Evolutionary conservation across 2,797 vertebrate species (phyloP).

Genomic region (Octomys mimax): DNA sequence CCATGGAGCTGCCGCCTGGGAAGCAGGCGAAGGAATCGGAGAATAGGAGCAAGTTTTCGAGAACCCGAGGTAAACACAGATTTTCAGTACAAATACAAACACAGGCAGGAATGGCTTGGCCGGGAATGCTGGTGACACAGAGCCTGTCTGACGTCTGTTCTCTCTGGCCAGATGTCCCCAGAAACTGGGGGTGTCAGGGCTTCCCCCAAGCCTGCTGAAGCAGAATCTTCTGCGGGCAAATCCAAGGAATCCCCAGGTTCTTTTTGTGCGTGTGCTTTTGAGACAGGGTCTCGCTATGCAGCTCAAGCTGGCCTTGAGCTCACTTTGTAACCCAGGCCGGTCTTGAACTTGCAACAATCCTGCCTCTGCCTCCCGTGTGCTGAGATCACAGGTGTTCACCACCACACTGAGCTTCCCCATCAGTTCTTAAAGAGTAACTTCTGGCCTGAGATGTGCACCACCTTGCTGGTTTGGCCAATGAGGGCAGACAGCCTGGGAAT

Average conservation of each 20-base stretch:
- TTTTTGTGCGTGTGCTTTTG: too few species aligned
- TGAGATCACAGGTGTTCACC: too few species aligned
- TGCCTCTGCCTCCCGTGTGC: too few species aligned
- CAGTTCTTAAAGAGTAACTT: not conserved
- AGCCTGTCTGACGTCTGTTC: not conserved
- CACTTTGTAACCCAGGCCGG: too few species aligned
- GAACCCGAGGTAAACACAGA: constrained; percentile 43
- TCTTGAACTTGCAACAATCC: too few species aligned
- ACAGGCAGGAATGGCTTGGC: not conserved
- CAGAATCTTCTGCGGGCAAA: not conserved
- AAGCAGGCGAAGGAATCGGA: constrained; percentile 55
- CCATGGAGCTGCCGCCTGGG: constrained; percentile 21
- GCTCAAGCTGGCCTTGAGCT: too few species aligned
- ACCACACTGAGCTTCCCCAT: too few species aligned
- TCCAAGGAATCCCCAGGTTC: not conserved
- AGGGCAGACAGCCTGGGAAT: not conserved
- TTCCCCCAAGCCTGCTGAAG: not conserved
- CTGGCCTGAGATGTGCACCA: not conserved
- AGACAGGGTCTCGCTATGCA: too few species aligned
- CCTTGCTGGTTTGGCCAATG: not conserved
- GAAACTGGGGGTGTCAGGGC: constrained; percentile 9
- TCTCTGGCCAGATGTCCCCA: not conserved
- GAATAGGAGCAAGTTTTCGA: not conserved
- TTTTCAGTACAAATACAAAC: constrained; percentile 44
- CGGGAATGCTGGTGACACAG: not conserved